Percentiles rank a stretch among this genome's conserved stretches.
Conservation (phyloP, 2,113 vertebrate genomes). For the Uropsilus gracilis region DNA sequence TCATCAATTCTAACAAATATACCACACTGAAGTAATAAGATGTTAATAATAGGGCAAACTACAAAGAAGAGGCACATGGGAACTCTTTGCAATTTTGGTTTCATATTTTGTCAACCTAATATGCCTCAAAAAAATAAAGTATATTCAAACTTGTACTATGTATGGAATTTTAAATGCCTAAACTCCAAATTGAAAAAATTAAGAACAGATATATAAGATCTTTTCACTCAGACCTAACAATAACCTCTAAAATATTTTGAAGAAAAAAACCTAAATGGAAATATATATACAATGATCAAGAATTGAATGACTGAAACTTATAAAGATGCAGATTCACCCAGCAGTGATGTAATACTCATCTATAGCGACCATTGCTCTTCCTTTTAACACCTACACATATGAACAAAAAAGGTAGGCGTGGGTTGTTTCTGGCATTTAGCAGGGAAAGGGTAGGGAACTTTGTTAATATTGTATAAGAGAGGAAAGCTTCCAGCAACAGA, state of each 20-base stretch:
- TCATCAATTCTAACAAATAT: not conserved
- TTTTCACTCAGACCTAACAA: not conserved
- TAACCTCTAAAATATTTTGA: not conserved
- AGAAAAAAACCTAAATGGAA: not conserved
- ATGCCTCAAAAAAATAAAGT: not conserved
- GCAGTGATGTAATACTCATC: not conserved
- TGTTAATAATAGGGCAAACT: not conserved
- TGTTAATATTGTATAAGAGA: not conserved
- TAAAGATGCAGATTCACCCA: not conserved
- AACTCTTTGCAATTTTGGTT: not conserved
- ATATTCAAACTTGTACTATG: not conserved
- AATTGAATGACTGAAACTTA: not conserved
- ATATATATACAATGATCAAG: not conserved
- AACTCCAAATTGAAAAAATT: slow-evolving; percentile 1
- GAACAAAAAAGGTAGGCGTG: not conserved
- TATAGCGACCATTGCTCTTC: not conserved
- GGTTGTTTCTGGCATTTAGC: not conserved
- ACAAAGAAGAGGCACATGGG: not conserved
- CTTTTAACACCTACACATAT: not conserved
- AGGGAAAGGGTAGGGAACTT: not conserved
- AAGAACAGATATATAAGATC: not conserved
- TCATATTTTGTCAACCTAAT: not conserved
- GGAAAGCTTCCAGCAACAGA: not conserved
- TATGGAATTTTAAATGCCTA: not conserved
- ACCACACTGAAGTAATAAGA: not conserved